A percentile compares a stretch with the other conserved stretches of the same genome.
Conservation (phyloP, 2,797 vertebrate genomes). For the Rhabdophis nuchalis region DNA sequence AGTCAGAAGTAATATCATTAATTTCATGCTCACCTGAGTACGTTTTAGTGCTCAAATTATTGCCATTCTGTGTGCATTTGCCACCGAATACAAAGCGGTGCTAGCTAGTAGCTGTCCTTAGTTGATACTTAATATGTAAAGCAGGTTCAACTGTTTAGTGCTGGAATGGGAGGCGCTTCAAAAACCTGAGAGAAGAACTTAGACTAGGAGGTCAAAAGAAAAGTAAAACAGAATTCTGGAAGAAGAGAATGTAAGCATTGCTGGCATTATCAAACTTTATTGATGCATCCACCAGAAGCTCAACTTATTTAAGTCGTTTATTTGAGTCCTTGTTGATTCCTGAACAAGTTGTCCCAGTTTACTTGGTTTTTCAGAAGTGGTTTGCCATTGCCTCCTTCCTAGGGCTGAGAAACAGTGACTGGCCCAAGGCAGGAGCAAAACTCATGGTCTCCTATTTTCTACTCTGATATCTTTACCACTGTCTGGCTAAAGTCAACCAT, state of each 20-base stretch:
- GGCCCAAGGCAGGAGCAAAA: background rate
- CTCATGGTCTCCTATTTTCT: background rate
- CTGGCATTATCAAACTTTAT: background rate
- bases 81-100: background rate
- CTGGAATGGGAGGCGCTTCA: background rate
- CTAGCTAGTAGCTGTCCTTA: background rate
- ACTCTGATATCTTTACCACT: background rate
- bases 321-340: background rate
- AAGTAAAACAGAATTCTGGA: background rate
- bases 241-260: background rate
- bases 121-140: background rate
- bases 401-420: background rate
- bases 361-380: background rate
- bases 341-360: background rate
- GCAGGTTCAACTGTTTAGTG: background rate
- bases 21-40: background rate
- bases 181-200: background rate
- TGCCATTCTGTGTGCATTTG: background rate
- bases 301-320: background rate
- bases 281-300: background rate
- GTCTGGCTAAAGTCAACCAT: background rate
- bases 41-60: background rate
- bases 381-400: background rate
- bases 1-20: background rate
- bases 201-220: background rate